Evolutionary conservation across 1,140 invertebrate species (phyloP), one percentile per base, ranked within the genome.

Genomic region (Drosophila erecta): DNA sequence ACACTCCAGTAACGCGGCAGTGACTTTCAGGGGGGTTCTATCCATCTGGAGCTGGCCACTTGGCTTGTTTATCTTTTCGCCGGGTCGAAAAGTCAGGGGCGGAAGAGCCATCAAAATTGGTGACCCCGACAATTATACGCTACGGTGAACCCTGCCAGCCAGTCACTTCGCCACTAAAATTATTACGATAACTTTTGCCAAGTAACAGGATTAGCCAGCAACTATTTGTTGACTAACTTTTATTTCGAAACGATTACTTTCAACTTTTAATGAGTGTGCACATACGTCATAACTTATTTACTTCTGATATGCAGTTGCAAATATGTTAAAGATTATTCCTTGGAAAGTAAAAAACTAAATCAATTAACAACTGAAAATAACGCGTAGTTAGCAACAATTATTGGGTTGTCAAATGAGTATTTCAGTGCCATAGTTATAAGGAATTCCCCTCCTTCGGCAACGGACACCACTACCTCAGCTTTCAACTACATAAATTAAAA

Each of bases 401-500:
- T 38, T 38, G 5, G 37, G 37, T 38, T 38, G 37, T 14, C 37
- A 38, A 14, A 12, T 14, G 37, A 38, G 14, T 14, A 38, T 43
- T 12, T 17, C 33, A 17, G 10, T 10, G 3, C 30, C 30, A 30
- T 10, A 10, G 30, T 3, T 30, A 30, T 30, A 10, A 27, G 12
- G 24, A 51, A 17, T 22, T 54, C 43, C 12, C 30, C 57, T 47
- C 27, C 70, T 38, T 51, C 20, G 8, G 43, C 15, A 22, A 20
- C 58, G 27, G 24, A 51, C 62, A 70, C 58, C 71, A 60, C 64
- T 62, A 49, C 79, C 59, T 56, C 58, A 15, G 33, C 50, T 51
- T 8, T 64, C 58, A 15, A 46, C 59, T 46, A 50, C 38, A 87
- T 85, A 89, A 85, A 90, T 84, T 90, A 76, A 89, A 90, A 78